phyloP scores from a whole-genome alignment of 2,113 vertebrate genomes.

The Sciurus niger region DNA sequence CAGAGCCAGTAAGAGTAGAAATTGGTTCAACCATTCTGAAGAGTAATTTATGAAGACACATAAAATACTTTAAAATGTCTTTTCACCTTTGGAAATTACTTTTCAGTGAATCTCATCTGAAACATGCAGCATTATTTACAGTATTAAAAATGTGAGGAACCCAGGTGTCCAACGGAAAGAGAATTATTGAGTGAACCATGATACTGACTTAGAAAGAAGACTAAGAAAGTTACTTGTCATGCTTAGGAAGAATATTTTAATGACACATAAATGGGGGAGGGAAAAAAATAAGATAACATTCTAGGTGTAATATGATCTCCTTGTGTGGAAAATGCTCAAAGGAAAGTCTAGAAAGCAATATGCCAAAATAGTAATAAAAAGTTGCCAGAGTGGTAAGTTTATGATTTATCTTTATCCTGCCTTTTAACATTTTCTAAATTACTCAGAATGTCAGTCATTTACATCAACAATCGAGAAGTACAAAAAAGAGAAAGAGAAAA shows the following conservation, averaged over 20 bases:
- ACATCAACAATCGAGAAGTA: background rate
- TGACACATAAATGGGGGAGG: background rate
- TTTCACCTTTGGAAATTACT: conserved; percentile 7
- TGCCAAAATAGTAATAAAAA: conserved; percentile 41
- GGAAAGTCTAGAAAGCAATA: conserved; percentile 44
- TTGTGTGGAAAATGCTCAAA: conserved; percentile 57
- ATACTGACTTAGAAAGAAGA: background rate
- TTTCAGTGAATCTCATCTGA: conserved; percentile 19
- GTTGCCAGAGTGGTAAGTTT: background rate
- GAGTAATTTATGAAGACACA: background rate
- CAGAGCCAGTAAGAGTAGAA: background rate
- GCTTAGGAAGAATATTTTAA: conserved; percentile 67
- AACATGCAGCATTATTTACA: background rate
- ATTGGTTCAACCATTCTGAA: background rate
- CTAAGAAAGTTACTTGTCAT: background rate
- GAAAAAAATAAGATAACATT: conserved; percentile 16
- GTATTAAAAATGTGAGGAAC: conserved; percentile 41
- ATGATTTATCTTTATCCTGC: conserved; percentile 44
- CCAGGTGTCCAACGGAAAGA: conserved; percentile 2
- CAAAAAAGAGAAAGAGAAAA: background rate
- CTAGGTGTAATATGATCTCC: conserved; percentile 29
- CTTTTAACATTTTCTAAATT: conserved; percentile 62
- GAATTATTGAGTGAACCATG: conserved; percentile 6
- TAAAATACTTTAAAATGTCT: conserved; percentile 2
- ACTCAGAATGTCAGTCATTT: conserved; percentile 46